Evolutionary conservation across 2,888 invertebrate genomes (phyloP).

Genomic region (Erebia palarica): DNA sequence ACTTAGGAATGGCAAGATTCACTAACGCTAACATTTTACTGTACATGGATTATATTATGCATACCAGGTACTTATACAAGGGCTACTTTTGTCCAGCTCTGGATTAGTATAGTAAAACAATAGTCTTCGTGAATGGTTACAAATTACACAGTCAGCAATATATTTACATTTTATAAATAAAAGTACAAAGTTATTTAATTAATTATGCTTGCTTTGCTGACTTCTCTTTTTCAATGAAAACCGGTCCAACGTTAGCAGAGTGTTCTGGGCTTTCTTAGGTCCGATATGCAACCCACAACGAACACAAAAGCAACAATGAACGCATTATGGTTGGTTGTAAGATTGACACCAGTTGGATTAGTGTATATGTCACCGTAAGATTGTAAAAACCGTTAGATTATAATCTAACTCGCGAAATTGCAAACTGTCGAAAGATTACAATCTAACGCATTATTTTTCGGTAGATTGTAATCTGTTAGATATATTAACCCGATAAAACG

Average conservation of each 20-base stretch:
- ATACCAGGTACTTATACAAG: slow-evolving; percentile 23
- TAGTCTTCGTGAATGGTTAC: background rate
- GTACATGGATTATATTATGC: slow-evolving; percentile 31
- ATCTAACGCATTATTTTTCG: too few species aligned
- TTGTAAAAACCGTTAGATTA: too few species aligned
- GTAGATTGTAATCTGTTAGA: too few species aligned
- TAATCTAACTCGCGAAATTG: too few species aligned
- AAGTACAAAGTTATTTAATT: background rate
- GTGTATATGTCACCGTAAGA: too few species aligned
- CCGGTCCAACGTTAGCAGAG: background rate
- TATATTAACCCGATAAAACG: too few species aligned
- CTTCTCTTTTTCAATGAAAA: background rate
- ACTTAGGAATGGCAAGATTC: slow-evolving; percentile 74
- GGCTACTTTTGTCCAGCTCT: background rate
- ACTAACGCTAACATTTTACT: slow-evolving; percentile 77
- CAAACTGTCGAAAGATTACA: too few species aligned
- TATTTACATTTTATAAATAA: too few species aligned
- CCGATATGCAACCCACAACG: background rate
- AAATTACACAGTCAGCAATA: too few species aligned
- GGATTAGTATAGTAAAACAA: background rate
- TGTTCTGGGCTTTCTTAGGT: background rate
- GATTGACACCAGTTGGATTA: background rate
- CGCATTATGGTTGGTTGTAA: too few species aligned
- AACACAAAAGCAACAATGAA: too few species aligned
- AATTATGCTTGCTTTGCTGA: background rate